Evolutionary conservation across 2,888 invertebrate species (phyloP).

Genomic region (Andrena hattorfiana): DNA sequence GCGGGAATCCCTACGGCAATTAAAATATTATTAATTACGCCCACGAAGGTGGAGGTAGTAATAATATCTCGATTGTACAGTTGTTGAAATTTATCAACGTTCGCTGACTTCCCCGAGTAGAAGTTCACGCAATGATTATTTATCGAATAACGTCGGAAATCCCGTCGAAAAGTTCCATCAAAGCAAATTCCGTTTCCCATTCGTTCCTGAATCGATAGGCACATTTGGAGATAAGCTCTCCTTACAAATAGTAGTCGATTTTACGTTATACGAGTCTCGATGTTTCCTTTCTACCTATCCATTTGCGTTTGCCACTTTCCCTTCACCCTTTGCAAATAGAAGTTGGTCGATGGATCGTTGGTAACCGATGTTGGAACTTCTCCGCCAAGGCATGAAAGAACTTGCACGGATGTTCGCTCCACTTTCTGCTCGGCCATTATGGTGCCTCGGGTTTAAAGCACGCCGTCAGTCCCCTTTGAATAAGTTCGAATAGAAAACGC

Average conservation of each 20-base stretch:
- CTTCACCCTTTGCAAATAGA: constrained; percentile 1
- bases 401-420: constrained; percentile 4
- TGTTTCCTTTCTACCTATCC: neutral
- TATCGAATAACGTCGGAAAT: too few relatives aligned
- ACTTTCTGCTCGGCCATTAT: constrained; percentile 33
- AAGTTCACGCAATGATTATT: neutral
- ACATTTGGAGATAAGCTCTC: neutral
- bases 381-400: neutral
- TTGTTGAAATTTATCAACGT: neutral
- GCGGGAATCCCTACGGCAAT: neutral
- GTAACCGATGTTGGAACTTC: constrained; percentile 22
- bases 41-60: neutral
- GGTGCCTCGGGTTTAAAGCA: neutral
- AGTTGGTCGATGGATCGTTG: neutral
- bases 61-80: neutral
- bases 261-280: neutral
- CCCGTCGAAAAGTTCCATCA: neutral
- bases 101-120: neutral
- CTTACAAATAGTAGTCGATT: neutral
- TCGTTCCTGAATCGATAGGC: neutral
- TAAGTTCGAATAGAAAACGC: neutral
- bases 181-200: neutral
- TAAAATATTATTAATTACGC: neutral
- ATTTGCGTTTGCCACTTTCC: neutral
- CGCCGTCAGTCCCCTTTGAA: neutral